Evolutionary conservation across 2,888 invertebrate species (phyloP), one percentile per base, ranked within the genome.

Genomic region (Mimas tiliae): DNA sequence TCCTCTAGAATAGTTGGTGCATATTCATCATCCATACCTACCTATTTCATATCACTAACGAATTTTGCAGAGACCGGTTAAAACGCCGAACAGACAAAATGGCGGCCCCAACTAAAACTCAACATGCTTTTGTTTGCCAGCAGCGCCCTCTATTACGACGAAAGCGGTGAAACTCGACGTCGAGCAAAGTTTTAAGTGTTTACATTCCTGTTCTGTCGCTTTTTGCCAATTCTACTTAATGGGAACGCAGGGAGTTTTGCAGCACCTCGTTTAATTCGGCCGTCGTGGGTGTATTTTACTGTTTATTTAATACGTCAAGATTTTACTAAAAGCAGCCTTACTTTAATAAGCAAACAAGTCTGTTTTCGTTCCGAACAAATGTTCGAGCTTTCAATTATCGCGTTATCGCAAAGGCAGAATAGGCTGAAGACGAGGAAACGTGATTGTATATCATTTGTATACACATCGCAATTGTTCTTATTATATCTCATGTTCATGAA

Each of bases 161-260:
- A 73, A 58, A 82, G 81, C 84, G 80, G 83, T 76, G 79, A 77
- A 88, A 86, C 87, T 84, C 84, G 67, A 75, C 80, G 77, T 78
- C 75, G 85, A 84, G 86, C 80, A 89, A 91, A 91, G 89, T 92
- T 91, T 92, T 90, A 91, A 92, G 91, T 92, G 91, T 91, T 92
- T 92, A 91, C 89, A 90, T 90, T 92, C 86, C 86, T 87, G 90
- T 90, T 89, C 88, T 86, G 89, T 87, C 87, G 90, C 91, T 90
- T 91, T 91, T 91, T 91, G 89, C 90, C 89, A 87, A 91, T 89
- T 88, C 85, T 85, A 87, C 85, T 88, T 89, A 90, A 91, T 89
- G 84, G 89, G 83, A 83, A 88, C 85, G 85, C 83, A 81, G 85
- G 74, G 83, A 88, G 86, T 84, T 87, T 81, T 82, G 79, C 84